These are phyloP conservation scores for Epinotia demarniana DNA, from an alignment of 2,888 invertebrate species.

Conservation along the genomic window DNA sequence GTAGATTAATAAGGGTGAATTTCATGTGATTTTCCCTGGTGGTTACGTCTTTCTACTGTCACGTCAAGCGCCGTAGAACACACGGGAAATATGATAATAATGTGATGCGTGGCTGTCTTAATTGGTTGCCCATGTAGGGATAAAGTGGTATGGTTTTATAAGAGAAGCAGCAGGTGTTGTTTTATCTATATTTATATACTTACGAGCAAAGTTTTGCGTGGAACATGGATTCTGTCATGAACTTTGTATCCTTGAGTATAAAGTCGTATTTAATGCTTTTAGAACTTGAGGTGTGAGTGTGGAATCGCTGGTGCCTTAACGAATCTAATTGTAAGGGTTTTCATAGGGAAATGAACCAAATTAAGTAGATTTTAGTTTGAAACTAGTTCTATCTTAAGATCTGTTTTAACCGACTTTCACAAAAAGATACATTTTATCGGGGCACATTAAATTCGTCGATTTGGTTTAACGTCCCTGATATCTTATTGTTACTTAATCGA, in stretches of 20 bases:
- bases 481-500: too few species aligned
- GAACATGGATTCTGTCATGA: not conserved
- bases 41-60: slow-evolving; percentile 4
- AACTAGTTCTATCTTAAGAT: not conserved
- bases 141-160: slow-evolving; percentile 20
- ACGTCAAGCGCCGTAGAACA: slow-evolving; percentile 26
- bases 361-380: not conserved
- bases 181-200: not conserved
- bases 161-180: slow-evolving; percentile 11
- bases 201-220: not conserved
- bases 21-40: not conserved
- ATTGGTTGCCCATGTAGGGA: slow-evolving; percentile 26
- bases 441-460: too few species aligned
- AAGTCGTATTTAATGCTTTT: not conserved
- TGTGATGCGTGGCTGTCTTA: slow-evolving; percentile 39
- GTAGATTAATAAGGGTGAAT: not conserved
- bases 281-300: not conserved
- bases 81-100: slow-evolving; percentile 39
- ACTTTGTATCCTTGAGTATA: not conserved
- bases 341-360: not conserved
- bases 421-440: too few species aligned
- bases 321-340: not conserved
- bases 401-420: too few species aligned
- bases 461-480: too few species aligned
- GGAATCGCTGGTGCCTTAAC: not conserved